Base-by-base conservation (phyloP, 2,797 vertebrate species). In the Neopelma chrysocephalum region DNA sequence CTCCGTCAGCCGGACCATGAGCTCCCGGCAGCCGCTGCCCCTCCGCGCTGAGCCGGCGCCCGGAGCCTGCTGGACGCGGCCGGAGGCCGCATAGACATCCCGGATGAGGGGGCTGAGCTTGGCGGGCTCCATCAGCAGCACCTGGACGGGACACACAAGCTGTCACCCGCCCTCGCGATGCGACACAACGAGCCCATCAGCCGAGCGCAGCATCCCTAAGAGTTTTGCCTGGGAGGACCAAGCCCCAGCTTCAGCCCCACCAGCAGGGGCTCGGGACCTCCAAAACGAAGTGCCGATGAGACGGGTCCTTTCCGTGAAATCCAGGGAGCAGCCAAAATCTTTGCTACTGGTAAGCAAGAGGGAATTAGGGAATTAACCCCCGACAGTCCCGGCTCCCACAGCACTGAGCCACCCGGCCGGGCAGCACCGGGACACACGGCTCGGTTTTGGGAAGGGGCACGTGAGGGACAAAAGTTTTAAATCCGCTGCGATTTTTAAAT, bases 1-100 rank as follows among this genome's bases (percentile, higher is more conserved):
- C 84, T 99, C 98, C 0, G 95, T 98, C 96, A 99, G 98, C 89
- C 98, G 98, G 56, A 98, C 98, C 98, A 98, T 98, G 84, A 98
- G 97, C 82, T 98, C 98, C 12, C 96, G 97, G 87, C 97, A 97
- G 94, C 94, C 58, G 57, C 96, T 88, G 38, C 93, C 96, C 80
- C 93, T 94, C 75, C 96, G 97, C 1, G 54, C 95, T 3, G 96
- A 11, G 62, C 71, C 22, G 3, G 31, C 47, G 7, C 89, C 94
- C 12, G 84, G 42, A 2, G 98, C 95, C 54, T 90, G 97, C 83
- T 97, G 97, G 70, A 97, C 96, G 12, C 94, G 95, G 61, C 98
- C 97, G 22, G 97, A 89, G 51, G 97, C 93, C 27, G 97, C 90
- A 86, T 97, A 98, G 92, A 97, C 97, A 68, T 98, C 98, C 75